Base-by-base conservation (phyloP, 2,888 invertebrate species). In the Hirtodrosophila histrioides region DNA sequence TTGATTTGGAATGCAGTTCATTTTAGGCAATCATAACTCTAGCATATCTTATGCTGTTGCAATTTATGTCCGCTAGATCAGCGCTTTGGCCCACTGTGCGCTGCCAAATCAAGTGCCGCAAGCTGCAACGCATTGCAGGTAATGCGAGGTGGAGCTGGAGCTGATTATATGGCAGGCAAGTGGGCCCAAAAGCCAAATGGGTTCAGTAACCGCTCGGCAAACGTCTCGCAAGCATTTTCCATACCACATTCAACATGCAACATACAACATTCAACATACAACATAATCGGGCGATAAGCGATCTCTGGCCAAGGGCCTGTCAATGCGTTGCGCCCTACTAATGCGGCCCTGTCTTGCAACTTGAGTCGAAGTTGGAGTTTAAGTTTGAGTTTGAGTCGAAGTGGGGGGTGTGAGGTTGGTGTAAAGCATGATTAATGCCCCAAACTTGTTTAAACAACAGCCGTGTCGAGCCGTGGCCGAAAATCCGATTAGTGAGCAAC, bases 381-480 rank as follows among this genome's bases (percentile, higher is more conserved):
- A 4, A 46, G 39, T 53, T 35, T 56, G 33, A 49, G 46, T 12
- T 12, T 51, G 37, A 53, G 46, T 61, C 17, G 17, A 2, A 17
- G 17, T 44, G 54, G 17, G 39, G 46, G 23, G 40, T 61, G 71
- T 40, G 51, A 51, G 74, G 49, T 46, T 76, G 77, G 78, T 75
- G 86, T 86, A 82, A 86, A 83, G 85, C 82, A 86, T 83, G 82
- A 86, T 83, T 86, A 83, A 83, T 83, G 82, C 87, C 80, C 75
- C 70, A 83, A 83, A 83, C 82, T 86, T 83, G 82, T 83, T 83
- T 86, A 86, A 84, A 82, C 85, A 82, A 77, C 86, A 64, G 53
- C 75, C 78, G 64, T 69, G 83, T 79, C 76, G 86, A 80, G 78
- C 81, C 75, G 75, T 86, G 69, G 66, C 87, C 87, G 82, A 83